Conservation (phyloP, 2,113 vertebrate species). For the Ictalurus punctatus region DNA sequence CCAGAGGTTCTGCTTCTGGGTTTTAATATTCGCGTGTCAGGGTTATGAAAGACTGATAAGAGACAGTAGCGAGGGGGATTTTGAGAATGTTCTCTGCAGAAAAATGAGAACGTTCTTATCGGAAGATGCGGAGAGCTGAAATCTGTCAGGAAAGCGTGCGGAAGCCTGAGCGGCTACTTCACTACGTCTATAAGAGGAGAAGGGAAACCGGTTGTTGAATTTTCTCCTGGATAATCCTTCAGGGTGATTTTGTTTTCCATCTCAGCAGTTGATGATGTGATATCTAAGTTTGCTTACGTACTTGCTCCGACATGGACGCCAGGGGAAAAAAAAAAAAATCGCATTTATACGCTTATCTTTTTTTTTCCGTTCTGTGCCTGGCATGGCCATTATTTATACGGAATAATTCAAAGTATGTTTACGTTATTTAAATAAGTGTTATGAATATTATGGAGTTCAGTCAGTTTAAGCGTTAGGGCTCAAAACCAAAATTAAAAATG, state of each 20-base stretch:
- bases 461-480: neutral
- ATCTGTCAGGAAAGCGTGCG: neutral
- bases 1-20: neutral
- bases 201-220: neutral
- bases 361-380: neutral
- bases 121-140: neutral
- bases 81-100: constrained; percentile 28
- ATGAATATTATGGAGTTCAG: neutral
- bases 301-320: neutral
- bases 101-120: constrained; percentile 15
- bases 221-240: neutral
- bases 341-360: neutral
- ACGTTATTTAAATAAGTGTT: neutral
- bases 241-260: neutral
- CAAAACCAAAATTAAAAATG: too few relatives aligned
- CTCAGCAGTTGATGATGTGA: neutral
- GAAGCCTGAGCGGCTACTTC: neutral
- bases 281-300: neutral
- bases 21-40: constrained; percentile 29
- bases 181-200: neutral
- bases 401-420: neutral
- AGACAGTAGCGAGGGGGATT: constrained; percentile 51
- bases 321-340: neutral
- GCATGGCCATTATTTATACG: neutral
- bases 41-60: constrained; percentile 43